Evolutionary conservation across 1,140 invertebrate genomes (phyloP), one percentile per base, ranked within the genome.

Genomic region (Diploscapter pachys): DNA sequence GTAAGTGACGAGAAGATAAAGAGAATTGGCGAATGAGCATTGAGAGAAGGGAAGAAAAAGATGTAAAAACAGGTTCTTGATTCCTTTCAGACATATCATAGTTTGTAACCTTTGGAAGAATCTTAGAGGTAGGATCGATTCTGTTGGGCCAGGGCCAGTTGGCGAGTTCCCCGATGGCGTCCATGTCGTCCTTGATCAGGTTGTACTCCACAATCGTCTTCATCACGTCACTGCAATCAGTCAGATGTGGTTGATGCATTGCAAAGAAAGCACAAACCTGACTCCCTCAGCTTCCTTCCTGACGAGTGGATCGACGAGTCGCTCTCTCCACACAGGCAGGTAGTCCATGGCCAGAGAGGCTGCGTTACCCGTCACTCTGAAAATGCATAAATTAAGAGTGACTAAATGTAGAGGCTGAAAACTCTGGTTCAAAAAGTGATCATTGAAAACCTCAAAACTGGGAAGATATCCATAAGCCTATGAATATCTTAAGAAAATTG

Each of bases 111-210:
- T 71, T 76, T n/a, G 72, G 53, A 13, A 57, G 53, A 70, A 76
- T 76, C 52, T 67, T 71, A 8, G 56, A 62, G 8, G 63, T 64
- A 8, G 75, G 75, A 67, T 76, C 75, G 62, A 71, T 76, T 55
- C 63, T 72, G 61, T 71, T 71, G 48, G 75, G 75, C 72, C 72
- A 73, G 48, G 75, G 75, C 93, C 94, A 96, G n/a, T 89, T 81
- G 2, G 91, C 90, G 11, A 97, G 81, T 84, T 97, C 94, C 8
- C 91, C 86, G 6, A 98, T 87, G 11, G 91, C 92, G 78, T 96
- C 94, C 79, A 95, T 88, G 86, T 98, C 95, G 80, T 97, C 95
- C 78, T 93, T 90, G 50, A 93, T 85, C 57, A 98, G 88, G 86
- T 92, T 90, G 87, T 98, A 98, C 8, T 90, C 83, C 70, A 88